Percentiles rank a stretch among this genome's conserved stretches.
Conservation (phyloP, 2,113 vertebrate species). For the Ciconia stormi region DNA sequence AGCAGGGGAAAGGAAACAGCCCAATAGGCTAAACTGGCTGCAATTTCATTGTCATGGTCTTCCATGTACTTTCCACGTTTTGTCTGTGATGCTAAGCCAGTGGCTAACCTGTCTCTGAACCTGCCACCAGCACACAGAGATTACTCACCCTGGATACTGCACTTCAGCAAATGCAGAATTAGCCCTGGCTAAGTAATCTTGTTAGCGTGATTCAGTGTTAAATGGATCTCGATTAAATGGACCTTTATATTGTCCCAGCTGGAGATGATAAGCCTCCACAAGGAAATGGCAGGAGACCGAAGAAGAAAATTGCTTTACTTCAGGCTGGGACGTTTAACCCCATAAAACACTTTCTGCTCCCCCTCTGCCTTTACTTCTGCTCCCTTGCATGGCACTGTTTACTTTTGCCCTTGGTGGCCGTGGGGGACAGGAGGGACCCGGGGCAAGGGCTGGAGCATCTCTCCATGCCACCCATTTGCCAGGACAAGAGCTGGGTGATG, state of each 20-base stretch:
- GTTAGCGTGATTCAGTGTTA: slow-evolving; percentile 72
- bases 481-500: background rate
- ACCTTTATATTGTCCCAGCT: slow-evolving; percentile 71
- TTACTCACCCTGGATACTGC: slow-evolving; percentile 62
- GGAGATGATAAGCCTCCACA: slow-evolving; percentile 69
- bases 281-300: slow-evolving; percentile 66
- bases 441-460: background rate
- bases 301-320: slow-evolving; percentile 67
- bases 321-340: slow-evolving; percentile 66
- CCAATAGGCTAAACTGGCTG: background rate
- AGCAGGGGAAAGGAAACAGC: background rate
- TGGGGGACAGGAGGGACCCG: background rate
- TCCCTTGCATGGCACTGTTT: background rate
- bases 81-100: slow-evolving; percentile 50
- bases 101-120: slow-evolving; percentile 63
- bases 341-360: slow-evolving; percentile 10
- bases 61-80: slow-evolving; percentile 50
- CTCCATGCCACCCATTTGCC: background rate
- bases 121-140: slow-evolving; percentile 43
- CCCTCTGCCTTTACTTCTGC: background rate
- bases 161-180: slow-evolving; percentile 59
- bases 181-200: slow-evolving; percentile 63
- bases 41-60: slow-evolving; percentile 30
- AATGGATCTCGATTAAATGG: slow-evolving; percentile 72
- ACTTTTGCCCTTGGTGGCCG: background rate